Percentiles rank a stretch among this genome's conserved stretches.
Conservation (phyloP, 2,797 vertebrate genomes). For the Erethizon dorsatum region DNA sequence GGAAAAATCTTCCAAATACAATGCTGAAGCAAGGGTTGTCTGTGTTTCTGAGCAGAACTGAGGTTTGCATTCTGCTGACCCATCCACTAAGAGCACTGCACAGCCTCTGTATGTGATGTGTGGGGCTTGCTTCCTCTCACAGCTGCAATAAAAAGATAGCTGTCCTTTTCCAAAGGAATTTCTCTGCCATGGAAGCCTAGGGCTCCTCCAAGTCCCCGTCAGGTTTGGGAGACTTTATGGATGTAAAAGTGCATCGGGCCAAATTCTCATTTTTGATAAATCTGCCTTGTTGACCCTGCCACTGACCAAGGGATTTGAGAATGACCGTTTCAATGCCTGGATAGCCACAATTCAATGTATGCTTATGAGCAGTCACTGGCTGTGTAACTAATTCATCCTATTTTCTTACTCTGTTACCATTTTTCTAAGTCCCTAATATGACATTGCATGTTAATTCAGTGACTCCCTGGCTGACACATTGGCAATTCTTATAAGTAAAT, state of each 20-base stretch:
- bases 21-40: constrained; percentile 66
- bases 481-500: constrained; percentile 32
- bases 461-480: neutral
- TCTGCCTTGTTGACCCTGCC: neutral
- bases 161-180: constrained; percentile 25
- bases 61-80: constrained; percentile 13
- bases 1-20: neutral
- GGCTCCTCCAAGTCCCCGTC: neutral
- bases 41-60: constrained; percentile 42
- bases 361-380: neutral
- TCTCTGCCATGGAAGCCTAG: constrained; percentile 49
- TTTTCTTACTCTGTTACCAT: neutral
- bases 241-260: neutral
- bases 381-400: neutral
- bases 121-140: constrained; percentile 41
- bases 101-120: neutral
- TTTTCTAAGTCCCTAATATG: neutral
- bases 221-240: neutral
- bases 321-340: neutral
- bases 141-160: constrained; percentile 14
- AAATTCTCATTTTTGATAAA: constrained; percentile 31
- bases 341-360: neutral
- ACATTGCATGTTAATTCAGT: neutral
- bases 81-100: constrained; percentile 28
- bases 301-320: neutral